phyloP scores from a whole-genome alignment of 2,888 invertebrate genomes.

The Acanthosepion lycidas region DNA sequence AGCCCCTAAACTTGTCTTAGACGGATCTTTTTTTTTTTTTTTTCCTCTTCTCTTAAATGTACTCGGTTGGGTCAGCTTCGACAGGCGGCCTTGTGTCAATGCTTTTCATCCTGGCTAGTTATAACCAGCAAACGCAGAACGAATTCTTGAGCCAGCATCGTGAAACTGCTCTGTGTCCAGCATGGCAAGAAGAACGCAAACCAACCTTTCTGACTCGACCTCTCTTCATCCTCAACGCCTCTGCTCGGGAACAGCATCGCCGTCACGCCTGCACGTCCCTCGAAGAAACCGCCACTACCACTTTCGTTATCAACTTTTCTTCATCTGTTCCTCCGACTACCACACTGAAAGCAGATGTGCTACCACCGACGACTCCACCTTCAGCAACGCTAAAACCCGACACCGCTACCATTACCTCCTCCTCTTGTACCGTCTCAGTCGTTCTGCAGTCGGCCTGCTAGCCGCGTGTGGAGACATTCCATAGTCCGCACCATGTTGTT shows the following conservation, averaged over 20 bases:
- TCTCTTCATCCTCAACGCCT: no score
- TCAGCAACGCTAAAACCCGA: background rate
- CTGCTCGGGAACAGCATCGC: background rate
- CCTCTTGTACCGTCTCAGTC: background rate
- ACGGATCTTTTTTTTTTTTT: no score
- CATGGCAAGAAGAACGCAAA: background rate
- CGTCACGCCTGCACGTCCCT: no score
- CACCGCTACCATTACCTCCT: background rate
- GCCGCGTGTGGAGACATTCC: slow-evolving; percentile 33
- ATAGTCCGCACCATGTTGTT: slow-evolving; percentile 7
- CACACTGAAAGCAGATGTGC: background rate
- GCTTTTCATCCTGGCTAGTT: no score
- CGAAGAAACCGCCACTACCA: no score
- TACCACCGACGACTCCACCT: background rate
- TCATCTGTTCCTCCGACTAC: background rate
- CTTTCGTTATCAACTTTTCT: no score
- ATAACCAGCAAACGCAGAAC: no score
- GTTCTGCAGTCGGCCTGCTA: slow-evolving; percentile 33
- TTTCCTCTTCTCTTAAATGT: no score
- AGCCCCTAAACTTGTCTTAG: no score
- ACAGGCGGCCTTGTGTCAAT: no score
- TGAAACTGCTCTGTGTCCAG: background rate
- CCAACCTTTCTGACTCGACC: background rate
- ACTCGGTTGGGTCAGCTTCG: no score
- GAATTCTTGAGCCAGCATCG: no score